Conservation (phyloP, 92 coral and sea anemone species). For the Siderastrea radians region DNA sequence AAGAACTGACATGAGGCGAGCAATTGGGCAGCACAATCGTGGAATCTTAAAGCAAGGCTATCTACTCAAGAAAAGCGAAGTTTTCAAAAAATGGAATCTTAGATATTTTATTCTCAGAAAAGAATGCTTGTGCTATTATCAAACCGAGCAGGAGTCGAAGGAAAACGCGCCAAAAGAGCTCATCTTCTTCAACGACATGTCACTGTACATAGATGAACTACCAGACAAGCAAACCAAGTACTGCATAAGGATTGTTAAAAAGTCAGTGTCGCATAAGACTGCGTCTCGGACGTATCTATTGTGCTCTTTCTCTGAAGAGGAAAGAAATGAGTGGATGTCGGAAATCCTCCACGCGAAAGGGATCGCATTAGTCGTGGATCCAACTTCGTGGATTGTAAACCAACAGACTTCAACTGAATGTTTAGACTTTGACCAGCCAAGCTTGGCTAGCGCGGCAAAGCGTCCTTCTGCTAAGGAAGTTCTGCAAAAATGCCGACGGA, state of each 20-base stretch:
- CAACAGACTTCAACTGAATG: constrained; percentile 4
- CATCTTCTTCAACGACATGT: constrained; percentile 91
- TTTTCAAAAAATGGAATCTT: constrained; percentile 82
- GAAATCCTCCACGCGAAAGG: constrained; percentile 84
- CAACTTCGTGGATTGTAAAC: constrained; percentile 68
- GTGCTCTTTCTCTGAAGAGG: constrained; percentile 65
- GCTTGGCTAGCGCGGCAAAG: background rate
- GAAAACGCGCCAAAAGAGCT: constrained; percentile 76
- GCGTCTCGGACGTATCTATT: constrained; percentile 7
- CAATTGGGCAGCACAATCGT: background rate
- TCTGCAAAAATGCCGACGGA: constrained; percentile 73
- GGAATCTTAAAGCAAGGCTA: constrained; percentile 69
- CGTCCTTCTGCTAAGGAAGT: constrained; percentile 59
- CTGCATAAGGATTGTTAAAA: constrained; percentile 79
- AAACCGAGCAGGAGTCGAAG: constrained; percentile 73
- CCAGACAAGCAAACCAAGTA: constrained; percentile 73
- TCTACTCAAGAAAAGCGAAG: constrained; percentile 87
- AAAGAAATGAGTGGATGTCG: constrained; percentile 85
- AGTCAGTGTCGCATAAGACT: constrained; percentile 33
- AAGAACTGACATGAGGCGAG: background rate
- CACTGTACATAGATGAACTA: constrained; percentile 77
- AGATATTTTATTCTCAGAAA: constrained; percentile 84
- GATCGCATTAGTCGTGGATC: constrained; percentile 74
- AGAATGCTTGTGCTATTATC: constrained; percentile 89
- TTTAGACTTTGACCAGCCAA: constrained; percentile 26